Percentiles rank a stretch among this genome's conserved stretches.
Conservation (phyloP, 2,113 vertebrate species). For the Actenoides lindsayi region DNA sequence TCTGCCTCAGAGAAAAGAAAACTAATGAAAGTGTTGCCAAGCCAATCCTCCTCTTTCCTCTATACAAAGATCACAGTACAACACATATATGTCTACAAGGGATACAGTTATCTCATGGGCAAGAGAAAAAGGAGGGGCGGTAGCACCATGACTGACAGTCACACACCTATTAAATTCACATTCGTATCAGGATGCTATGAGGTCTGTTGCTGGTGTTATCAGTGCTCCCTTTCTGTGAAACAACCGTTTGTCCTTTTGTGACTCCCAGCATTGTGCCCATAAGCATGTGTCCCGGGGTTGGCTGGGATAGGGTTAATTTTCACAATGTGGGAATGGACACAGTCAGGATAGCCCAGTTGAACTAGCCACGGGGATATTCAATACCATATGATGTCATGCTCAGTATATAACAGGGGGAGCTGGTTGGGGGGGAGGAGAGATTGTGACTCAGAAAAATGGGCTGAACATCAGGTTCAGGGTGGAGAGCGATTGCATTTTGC, state of each 20-base stretch:
- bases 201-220: neutral
- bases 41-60: neutral
- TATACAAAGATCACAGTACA: neutral
- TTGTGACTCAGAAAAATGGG: too few relatives aligned
- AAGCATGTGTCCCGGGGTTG: too few relatives aligned
- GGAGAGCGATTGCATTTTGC: neutral
- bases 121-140: neutral
- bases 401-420: too few relatives aligned
- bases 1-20: neutral
- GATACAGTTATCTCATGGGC: neutral
- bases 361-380: too few relatives aligned
- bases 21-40: neutral
- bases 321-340: too few relatives aligned
- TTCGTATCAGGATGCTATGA: rapidly evolving
- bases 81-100: neutral
- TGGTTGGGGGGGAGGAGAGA: too few relatives aligned
- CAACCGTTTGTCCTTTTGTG: neutral
- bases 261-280: neutral
- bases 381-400: too few relatives aligned
- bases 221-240: neutral
- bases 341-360: too few relatives aligned
- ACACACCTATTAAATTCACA: neutral
- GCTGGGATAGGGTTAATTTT: too few relatives aligned
- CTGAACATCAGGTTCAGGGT: too few relatives aligned
- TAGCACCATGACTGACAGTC: neutral